Evolutionary conservation across 1,140 invertebrate genomes (phyloP), one percentile per base, ranked within the genome.

Genomic region (Neodiprion pinetum): DNA sequence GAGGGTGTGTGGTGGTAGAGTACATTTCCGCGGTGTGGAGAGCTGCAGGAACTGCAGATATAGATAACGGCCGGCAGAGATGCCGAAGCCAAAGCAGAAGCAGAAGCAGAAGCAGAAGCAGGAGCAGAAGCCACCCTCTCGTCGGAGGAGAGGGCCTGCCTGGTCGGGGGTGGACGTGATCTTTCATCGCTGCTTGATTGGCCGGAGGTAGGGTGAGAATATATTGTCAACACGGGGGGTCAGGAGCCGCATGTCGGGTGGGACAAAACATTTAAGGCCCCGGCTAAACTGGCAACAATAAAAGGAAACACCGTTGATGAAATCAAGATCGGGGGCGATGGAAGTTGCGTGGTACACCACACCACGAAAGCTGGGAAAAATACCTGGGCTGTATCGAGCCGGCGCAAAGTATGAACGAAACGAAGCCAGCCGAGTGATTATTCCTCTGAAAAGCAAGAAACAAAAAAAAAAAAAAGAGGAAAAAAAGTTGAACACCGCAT

Each of bases 111-210:
- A 40, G 28, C 28, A 40, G 5, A 5, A 40, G 28, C 28, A 40
- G 28, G 5, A 65, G 17, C 61, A 3, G 61, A 14, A 65, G 61
- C 61, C 17, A 65, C 61, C 28, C 61, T 70, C 72, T 65, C 68
- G 75, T 72, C 72, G 76, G 79, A 47, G 77, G 78, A 79, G 78
- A 70, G 77, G 72, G 67, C 76, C 74, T 78, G 77, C 1, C 81
- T 79, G 74, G 80, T 74, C 78, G 47, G 80, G 81, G 76, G 77
- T 83, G 85, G 79, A 88, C 86, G 87, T 88, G 87, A 87, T 87
- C 86, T 87, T 87, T 87, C 86, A 87, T 85, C 83, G 85, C 79
- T 80, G 85, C 84, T 87, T 88, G 86, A 87, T 88, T 88, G 87
- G 81, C 80, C 78, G 76, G 68, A 14, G 70, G 50, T 70, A 10